Evolutionary conservation across 1,140 invertebrate species (phyloP), one percentile per base, ranked within the genome.

Genomic region (Hestina assimilis): DNA sequence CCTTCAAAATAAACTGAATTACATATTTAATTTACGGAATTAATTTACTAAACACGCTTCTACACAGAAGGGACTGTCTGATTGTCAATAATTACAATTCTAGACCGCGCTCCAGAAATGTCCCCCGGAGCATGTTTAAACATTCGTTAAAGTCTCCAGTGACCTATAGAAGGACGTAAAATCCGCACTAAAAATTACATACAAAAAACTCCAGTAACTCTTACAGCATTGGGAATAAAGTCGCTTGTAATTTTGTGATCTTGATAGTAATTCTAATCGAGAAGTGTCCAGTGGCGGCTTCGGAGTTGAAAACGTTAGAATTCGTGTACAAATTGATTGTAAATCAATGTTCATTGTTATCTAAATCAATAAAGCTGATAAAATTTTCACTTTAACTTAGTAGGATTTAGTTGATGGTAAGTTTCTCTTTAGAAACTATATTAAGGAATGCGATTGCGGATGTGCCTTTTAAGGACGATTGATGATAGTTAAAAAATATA

Each of bases 261-360:
- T 47, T n/a, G n/a, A 35, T 21, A 33, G 21, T 35, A 47, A 33
- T 40, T 26, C 7, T 24, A 51, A 35, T 21, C 47, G 23, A 40
- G 47, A 15, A 29, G 33, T 48, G 46, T 38, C 23, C 46, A 31
- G 26, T 48, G 19, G 43, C 52, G 19, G 43, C 52, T 62, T 52
- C 15, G 21, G 26, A 40, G 47, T 40, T 26, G 28, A 38, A 38
- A 38, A 38, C 33, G 15, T 38, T 19, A 40, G 47, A 24, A 26
- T 51, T 51, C 47, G 21, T 12, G 33, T 40, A 51, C 20, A 31
- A 51, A 51, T 50, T 51, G 47, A 35, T 35, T 40, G 14, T 51
- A 47, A 62, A 62, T 62, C 53, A 62, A 46, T 40, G 42, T 56
- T 56, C 31, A 57, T 57, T 57, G 59, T 55, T 46, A 54, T 56